A percentile compares a stretch with the other conserved stretches of the same genome.
phyloP scores from a whole-genome alignment of 2,888 invertebrate species.

The Scaptomyza parva region DNA sequence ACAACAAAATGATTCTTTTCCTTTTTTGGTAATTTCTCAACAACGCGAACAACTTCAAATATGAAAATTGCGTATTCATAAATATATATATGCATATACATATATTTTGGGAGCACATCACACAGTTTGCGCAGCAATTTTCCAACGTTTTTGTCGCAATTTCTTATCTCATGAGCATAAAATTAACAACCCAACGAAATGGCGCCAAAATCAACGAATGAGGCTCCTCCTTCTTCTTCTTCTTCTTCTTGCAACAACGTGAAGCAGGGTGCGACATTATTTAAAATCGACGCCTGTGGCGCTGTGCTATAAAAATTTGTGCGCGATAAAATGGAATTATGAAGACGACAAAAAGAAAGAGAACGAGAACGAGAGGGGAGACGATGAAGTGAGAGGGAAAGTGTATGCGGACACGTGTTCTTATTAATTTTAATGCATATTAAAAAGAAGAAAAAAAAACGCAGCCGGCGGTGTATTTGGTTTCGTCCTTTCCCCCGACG shows the following conservation, averaged over 20 bases:
- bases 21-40: constrained; percentile 21
- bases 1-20: not conserved
- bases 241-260: constrained; percentile 35
- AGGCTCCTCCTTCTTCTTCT: too few relatives aligned
- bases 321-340: constrained; percentile 77
- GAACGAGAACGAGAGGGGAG: not conserved
- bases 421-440: constrained; percentile 80
- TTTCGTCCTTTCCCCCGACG: not conserved
- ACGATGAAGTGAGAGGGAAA: not conserved
- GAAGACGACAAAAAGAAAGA: constrained; percentile 39
- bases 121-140: constrained; percentile 61
- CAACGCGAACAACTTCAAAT: constrained; percentile 4
- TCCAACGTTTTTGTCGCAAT: constrained; percentile 70
- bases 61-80: constrained; percentile 21
- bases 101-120: too few relatives aligned
- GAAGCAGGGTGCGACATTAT: constrained; percentile 49
- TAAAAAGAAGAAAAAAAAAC: constrained; percentile 57
- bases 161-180: constrained; percentile 73
- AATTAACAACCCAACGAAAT: constrained; percentile 74
- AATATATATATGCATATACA: constrained; percentile 17
- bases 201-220: constrained; percentile 66
- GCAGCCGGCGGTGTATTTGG: constrained; percentile 52
- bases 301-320: constrained; percentile 75
- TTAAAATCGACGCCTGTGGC: constrained; percentile 75
- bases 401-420: constrained; percentile 70